Evolutionary conservation across 1,140 invertebrate species (phyloP).

Genomic region (Ceratina japonica): DNA sequence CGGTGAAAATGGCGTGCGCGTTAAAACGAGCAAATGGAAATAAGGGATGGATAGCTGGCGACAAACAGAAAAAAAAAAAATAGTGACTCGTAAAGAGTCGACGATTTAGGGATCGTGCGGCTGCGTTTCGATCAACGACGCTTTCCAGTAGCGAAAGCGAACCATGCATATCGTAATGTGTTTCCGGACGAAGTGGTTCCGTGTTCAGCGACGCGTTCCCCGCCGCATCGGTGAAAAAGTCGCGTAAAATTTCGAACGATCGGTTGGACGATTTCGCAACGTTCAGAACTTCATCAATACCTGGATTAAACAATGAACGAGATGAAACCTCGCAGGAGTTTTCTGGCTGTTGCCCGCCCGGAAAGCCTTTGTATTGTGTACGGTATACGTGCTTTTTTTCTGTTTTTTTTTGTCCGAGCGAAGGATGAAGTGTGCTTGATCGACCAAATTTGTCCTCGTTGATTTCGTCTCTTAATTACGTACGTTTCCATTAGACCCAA

Average conservation of each 20-base stretch:
- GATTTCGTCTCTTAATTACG: conserved; percentile 4
- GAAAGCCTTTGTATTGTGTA: neutral
- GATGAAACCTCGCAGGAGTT: conserved; percentile 9
- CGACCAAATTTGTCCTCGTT: conserved; percentile 12
- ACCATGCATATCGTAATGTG: conserved; percentile 24
- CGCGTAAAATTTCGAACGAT: conserved; percentile 27
- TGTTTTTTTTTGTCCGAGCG: neutral
- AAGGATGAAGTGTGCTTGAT: neutral
- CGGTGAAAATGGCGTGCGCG: conserved; percentile 11
- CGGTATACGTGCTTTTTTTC: neutral
- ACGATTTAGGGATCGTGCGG: neutral
- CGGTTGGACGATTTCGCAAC: conserved; percentile 4
- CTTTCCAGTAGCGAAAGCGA: conserved; percentile 6
- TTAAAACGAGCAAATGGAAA: conserved; percentile 30
- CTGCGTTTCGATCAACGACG: conserved; percentile 26
- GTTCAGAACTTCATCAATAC: conserved; percentile 23
- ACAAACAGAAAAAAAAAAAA: neutral
- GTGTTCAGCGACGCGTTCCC: neutral
- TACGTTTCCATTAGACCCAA: neutral
- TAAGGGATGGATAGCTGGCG: conserved; percentile 5
- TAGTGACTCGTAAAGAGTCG: conserved; percentile 23
- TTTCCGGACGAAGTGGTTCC: conserved; percentile 7
- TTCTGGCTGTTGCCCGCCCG: neutral
- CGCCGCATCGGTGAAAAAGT: conserved; percentile 20
- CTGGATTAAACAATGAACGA: conserved; percentile 22